A percentile compares a stretch with the other conserved stretches of the same genome.
Conservation (phyloP, 2,888 invertebrate species). For the Geophilus truncorum region DNA sequence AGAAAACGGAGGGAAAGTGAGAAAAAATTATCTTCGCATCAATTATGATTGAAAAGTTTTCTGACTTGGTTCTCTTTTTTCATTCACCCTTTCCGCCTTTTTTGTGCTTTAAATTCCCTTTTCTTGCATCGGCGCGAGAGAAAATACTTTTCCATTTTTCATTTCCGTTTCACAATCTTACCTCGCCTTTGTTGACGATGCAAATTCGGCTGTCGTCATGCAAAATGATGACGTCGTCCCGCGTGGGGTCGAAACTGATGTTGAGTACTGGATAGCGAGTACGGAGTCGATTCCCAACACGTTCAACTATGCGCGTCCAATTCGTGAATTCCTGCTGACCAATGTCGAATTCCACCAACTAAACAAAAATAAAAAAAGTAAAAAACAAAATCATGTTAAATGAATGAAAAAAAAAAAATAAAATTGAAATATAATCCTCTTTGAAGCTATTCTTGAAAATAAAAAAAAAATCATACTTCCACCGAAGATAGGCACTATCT, state of each 20-base stretch:
- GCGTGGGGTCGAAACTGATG: conserved; percentile 60
- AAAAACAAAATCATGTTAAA: background rate
- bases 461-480: background rate
- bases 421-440: background rate
- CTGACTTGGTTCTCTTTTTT: conserved; percentile 10
- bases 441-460: background rate
- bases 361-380: conserved; percentile 41
- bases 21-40: conserved; percentile 27
- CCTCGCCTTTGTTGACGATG: conserved; percentile 57
- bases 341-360: conserved; percentile 74
- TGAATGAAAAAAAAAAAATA: background rate
- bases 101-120: background rate
- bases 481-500: background rate
- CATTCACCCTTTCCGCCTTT: background rate
- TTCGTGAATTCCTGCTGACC: conserved; percentile 58
- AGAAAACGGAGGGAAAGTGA: background rate
- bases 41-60: conserved; percentile 27
- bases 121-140: background rate
- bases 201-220: conserved; percentile 68
- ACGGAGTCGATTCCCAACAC: conserved; percentile 58
- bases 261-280: conserved; percentile 59
- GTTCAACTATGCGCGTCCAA: conserved; percentile 58
- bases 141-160: conserved; percentile 25
- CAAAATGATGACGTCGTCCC: conserved; percentile 62
- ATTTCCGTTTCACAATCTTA: conserved; percentile 42